A percentile compares a stretch with the other conserved stretches of the same genome.
Conservation (phyloP, 2,113 vertebrate species). For the Trochalopteron elliotii region DNA sequence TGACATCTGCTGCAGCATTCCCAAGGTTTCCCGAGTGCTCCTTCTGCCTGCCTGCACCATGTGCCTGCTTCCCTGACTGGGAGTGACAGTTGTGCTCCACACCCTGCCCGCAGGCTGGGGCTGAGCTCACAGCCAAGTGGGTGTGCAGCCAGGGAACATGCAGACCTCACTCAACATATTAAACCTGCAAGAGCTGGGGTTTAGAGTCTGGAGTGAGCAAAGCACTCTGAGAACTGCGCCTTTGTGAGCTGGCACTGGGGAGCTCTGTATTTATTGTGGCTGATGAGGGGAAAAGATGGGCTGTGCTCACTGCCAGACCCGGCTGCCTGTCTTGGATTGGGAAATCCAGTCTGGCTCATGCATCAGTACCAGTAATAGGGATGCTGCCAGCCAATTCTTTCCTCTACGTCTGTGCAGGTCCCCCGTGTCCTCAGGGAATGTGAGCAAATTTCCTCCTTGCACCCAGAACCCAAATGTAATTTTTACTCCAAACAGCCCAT, state of each 20-base stretch:
- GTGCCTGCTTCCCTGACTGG: not conserved
- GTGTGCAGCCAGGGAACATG: not conserved
- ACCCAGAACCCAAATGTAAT: not conserved
- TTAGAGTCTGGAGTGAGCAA: not conserved
- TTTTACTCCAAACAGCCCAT: not conserved
- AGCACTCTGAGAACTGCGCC: not conserved
- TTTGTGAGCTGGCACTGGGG: constrained; percentile 34
- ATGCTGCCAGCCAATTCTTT: constrained; percentile 14
- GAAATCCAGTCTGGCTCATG: constrained; percentile 47
- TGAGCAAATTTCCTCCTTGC: not conserved
- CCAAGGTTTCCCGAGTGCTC: not conserved
- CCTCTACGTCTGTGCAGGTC: constrained; percentile 35
- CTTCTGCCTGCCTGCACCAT: not conserved
- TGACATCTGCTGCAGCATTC: too few relatives aligned
- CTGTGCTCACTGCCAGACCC: constrained; percentile 27
- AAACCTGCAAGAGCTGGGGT: not conserved
- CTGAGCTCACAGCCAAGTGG: not conserved
- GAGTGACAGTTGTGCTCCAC: not conserved
- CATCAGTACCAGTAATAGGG: constrained; percentile 35
- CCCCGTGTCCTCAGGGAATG: not conserved
- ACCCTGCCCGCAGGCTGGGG: not conserved
- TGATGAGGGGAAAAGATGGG: constrained; percentile 55
- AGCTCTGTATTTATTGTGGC: constrained; percentile 46
- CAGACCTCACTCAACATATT: not conserved
- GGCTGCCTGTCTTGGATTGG: constrained; percentile 36